phyloP scores from a whole-genome alignment of 2,797 vertebrate species.

The Alexandromys oeconomus region DNA sequence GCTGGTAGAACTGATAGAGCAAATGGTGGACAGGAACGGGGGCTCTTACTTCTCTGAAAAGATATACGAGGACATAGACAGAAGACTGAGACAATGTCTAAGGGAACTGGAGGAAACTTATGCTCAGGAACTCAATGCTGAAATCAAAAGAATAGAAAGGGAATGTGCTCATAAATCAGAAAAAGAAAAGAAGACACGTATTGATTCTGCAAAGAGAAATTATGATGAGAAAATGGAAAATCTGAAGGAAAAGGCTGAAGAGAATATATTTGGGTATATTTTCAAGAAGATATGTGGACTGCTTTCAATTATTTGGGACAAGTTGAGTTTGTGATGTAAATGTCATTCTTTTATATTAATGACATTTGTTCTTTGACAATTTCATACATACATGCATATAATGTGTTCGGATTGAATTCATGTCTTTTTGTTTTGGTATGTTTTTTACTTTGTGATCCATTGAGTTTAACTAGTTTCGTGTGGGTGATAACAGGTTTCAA shows the following conservation, averaged over 20 bases:
- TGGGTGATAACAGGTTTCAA: neutral
- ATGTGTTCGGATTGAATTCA: neutral
- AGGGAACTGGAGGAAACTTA: no score
- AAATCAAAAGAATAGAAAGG: neutral
- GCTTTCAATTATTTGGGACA: neutral
- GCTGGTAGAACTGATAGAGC: constrained; percentile 36
- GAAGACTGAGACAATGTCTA: no score
- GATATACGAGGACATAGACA: no score
- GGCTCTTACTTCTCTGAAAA: no score
- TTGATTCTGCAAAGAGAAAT: neutral
- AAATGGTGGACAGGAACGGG: neutral
- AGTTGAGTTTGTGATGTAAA: accelerated
- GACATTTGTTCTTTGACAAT: neutral
- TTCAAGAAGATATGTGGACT: neutral
- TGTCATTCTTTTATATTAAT: neutral
- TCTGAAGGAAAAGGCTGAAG: neutral
- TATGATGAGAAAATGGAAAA: neutral
- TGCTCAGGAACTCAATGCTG: no score
- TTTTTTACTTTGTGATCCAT: no score
- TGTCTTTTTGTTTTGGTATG: no score
- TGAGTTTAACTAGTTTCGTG: no score
- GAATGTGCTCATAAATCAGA: neutral
- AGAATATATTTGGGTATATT: neutral
- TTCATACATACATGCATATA: neutral
- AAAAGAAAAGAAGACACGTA: neutral